phyloP scores from a whole-genome alignment of 2,797 vertebrate genomes.

The Amphiprion clarkii region DNA sequence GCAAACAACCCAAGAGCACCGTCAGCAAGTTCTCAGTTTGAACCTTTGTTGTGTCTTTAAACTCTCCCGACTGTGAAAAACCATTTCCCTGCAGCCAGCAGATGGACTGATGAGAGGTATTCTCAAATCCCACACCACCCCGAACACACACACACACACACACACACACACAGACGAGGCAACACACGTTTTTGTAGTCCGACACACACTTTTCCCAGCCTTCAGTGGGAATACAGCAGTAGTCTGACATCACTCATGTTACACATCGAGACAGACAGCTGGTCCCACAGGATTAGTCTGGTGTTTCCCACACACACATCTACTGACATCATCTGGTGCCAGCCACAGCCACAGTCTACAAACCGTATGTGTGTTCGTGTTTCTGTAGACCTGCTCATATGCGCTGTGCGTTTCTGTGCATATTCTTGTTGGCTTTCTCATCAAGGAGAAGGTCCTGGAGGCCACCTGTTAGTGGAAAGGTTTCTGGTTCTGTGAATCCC shows the following conservation, averaged over 20 bases:
- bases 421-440: slow-evolving; percentile 47
- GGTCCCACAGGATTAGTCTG: slow-evolving; percentile 65
- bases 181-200: slow-evolving; percentile 33
- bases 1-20: slow-evolving; percentile 16
- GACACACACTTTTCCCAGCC: slow-evolving; percentile 60
- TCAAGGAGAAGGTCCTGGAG: slow-evolving; percentile 41
- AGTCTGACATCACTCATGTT: slow-evolving; percentile 70
- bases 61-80: slow-evolving; percentile 31
- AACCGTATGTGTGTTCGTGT: slow-evolving; percentile 38
- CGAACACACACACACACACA: slow-evolving; percentile 16
- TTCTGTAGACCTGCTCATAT: slow-evolving; percentile 27
- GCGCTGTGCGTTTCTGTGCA: slow-evolving; percentile 14
- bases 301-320: slow-evolving; percentile 50
- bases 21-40: slow-evolving; percentile 52
- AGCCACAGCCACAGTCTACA: slow-evolving; percentile 51
- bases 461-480: slow-evolving; percentile 36
- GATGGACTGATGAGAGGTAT: slow-evolving; percentile 46
- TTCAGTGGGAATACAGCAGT: slow-evolving; percentile 31
- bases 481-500: slow-evolving; percentile 19
- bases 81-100: slow-evolving; percentile 42
- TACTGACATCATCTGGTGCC: slow-evolving; percentile 61
- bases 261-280: slow-evolving; percentile 58
- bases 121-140: slow-evolving; percentile 50
- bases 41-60: slow-evolving; percentile 55
- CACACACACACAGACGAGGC: slow-evolving; percentile 3